Base-by-base conservation (phyloP, 2,113 vertebrate species). In the Tringa solitaria region DNA sequence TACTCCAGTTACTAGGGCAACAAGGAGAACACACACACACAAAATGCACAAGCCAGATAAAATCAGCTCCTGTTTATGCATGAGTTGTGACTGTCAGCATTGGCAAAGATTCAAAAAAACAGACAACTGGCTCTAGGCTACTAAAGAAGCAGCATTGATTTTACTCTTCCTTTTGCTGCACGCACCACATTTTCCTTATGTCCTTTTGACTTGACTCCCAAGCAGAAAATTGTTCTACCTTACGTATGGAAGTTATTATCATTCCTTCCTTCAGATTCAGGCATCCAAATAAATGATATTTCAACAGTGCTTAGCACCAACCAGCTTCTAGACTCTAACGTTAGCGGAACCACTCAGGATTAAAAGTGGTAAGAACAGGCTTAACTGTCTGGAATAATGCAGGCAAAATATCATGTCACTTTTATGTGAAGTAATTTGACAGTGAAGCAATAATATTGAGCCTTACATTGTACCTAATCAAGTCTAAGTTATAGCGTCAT, bases 251-350 rank as follows among this genome's bases (percentile, higher is more conserved):
- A 83, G 37, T 88, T 65, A 89, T 84, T 89, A 54, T 63, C 32
- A 84, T 84, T 84, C 14, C 41, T 87, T 64, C 37, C 54, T 80
- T 88, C 48, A 80, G 45, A 77, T 77, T 54, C 87, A 93, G 60
- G 45, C 70, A 91, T 61, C 54, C 79, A 94, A 93, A 90, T 67
- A 93, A 95, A 94, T 77, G 54, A 83, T 89, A 89, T 50, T 91
- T 85, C 90, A 91, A 54, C 61, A 90, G 41, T 54, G 41, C n/a
- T 96, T 91, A 86, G 50, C 41, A 90, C 91, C 82, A 89, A 91
- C 41, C 20, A 37, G 37, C 28, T 91, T 84, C 59, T 54, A 85
- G 37, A 67, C 50, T 94, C 46, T n/a, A 61, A 70, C 26, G 32
- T 41, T 75, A 91, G 74, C 54, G 45, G 75, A 94, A 82, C 18